Evolutionary conservation across 2,113 vertebrate species (phyloP).

Genomic region (Spilogale gracilis): DNA sequence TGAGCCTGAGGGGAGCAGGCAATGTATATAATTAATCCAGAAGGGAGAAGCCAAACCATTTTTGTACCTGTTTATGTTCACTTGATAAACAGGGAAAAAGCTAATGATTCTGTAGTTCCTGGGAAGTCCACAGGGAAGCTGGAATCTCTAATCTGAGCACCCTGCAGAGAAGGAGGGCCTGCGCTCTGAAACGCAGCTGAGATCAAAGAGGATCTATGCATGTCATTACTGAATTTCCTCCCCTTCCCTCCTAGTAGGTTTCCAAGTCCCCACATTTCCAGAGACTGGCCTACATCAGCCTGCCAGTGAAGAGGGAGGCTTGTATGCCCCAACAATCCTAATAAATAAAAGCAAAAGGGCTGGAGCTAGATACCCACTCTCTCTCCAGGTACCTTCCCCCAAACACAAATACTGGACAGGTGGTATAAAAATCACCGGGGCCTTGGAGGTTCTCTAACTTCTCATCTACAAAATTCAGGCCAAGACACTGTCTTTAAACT

Average conservation of each 20-base stretch:
- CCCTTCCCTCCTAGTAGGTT: neutral
- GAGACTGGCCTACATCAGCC: conserved; percentile 71
- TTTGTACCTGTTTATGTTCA: conserved; percentile 83
- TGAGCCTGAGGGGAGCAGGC: conserved; percentile 76
- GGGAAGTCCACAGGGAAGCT: conserved; percentile 80
- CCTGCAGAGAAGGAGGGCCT: conserved; percentile 76
- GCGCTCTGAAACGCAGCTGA: conserved; percentile 73
- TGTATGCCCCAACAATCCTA: conserved; percentile 26
- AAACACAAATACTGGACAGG: accelerated
- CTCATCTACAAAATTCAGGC: neutral
- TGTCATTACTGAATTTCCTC: conserved; percentile 64
- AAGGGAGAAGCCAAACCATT: conserved; percentile 78
- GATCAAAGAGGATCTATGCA: conserved; percentile 86
- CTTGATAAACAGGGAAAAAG: conserved; percentile 86
- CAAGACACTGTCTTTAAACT: neutral
- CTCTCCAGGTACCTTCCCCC: neutral
- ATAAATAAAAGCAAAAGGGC: neutral
- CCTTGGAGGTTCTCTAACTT: neutral
- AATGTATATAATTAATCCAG: conserved; percentile 85
- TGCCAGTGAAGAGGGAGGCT: conserved; percentile 33
- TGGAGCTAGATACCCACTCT: neutral
- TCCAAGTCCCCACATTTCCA: conserved; percentile 43
- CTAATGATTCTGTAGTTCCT: conserved; percentile 87
- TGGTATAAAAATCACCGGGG: accelerated
- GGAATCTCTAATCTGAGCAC: conserved; percentile 84